Percentiles rank a stretch among this genome's conserved stretches.
Conservation (phyloP, 2,888 invertebrate genomes). For the Mesodorylaimus sp. region DNA sequence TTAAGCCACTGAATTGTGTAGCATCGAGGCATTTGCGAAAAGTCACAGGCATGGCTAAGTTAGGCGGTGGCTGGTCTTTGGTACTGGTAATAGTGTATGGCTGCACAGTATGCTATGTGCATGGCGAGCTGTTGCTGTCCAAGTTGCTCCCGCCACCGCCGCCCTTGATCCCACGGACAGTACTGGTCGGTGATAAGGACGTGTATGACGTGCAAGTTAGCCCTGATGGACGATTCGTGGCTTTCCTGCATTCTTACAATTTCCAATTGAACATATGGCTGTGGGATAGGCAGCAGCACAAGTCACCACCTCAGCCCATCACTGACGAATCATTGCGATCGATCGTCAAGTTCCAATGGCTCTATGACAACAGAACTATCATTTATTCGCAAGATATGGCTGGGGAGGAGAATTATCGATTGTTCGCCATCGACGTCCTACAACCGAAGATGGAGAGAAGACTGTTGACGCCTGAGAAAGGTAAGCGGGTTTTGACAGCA, state of each 20-base stretch:
- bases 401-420: not conserved
- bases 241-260: conserved; percentile 3
- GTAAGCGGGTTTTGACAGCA: not conserved
- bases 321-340: not conserved
- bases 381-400: not conserved
- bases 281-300: not conserved
- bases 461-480: not conserved
- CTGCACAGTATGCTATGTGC: no score
- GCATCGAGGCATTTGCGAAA: no score
- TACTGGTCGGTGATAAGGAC: not conserved
- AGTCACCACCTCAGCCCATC: not conserved
- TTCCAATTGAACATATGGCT: conserved; percentile 4
- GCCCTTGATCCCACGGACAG: not conserved
- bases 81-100: no score
- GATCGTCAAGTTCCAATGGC: not conserved
- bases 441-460: no score
- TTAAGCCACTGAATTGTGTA: no score
- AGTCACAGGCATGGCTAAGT: no score
- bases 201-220: not conserved
- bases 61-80: no score
- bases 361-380: not conserved
- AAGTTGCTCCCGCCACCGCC: no score
- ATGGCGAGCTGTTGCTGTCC: no score
- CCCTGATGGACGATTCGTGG: conserved; percentile 6
- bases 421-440: not conserved